A percentile compares a stretch with the other conserved stretches of the same genome.
Evolutionary conservation across 2,113 vertebrate species (phyloP).

Genomic region (Bathybates hornii): DNA sequence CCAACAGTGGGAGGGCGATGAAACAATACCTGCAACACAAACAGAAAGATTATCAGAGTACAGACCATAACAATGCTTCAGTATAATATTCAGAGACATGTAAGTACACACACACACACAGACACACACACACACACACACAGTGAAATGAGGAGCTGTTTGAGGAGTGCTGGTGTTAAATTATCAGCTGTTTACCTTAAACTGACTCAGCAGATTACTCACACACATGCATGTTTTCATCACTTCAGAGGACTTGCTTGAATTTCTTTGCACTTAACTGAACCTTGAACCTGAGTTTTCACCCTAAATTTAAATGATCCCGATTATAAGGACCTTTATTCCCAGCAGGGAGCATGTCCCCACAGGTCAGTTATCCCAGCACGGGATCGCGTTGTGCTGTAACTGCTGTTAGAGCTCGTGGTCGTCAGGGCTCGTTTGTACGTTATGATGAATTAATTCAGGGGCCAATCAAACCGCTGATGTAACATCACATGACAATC

Average conservation of each 20-base stretch:
- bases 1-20: neutral
- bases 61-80: neutral
- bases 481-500: neutral
- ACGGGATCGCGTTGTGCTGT: rapidly evolving
- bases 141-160: neutral
- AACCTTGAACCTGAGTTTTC: neutral
- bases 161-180: constrained; percentile 6
- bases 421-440: neutral
- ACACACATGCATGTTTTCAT: neutral
- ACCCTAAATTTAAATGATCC: neutral
- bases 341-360: neutral
- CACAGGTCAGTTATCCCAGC: neutral
- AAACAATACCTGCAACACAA: neutral
- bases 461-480: neutral
- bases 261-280: neutral
- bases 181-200: neutral
- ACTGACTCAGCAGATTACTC: constrained; percentile 5
- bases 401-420: neutral
- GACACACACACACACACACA: rapidly evolving
- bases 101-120: no score
- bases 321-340: neutral
- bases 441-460: neutral
- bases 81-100: neutral
- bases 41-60: rapidly evolving
- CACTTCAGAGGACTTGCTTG: neutral